Evolutionary conservation across 2,888 invertebrate species (phyloP), one percentile per base, ranked within the genome.

Genomic region (Hartigia nigra): DNA sequence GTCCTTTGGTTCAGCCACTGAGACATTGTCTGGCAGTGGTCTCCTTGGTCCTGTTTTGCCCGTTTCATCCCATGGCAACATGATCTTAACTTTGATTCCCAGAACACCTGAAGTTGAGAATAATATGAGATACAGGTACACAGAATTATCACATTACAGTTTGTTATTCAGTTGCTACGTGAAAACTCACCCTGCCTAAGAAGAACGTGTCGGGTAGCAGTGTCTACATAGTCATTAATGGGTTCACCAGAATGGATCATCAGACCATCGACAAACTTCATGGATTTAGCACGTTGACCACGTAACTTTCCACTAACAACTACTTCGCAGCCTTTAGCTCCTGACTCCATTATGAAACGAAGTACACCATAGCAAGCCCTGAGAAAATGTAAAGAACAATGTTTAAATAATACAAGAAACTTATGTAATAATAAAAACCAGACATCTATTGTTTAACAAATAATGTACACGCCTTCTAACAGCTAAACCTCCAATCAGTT

Each of bases 231-330:
- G 91, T 99, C 98, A 90, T 98, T 98, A 93, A 97, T 97, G 55
- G 99, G 99, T 92, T 99, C 98, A 91, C 99, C 99, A 86, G 98
- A 98, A 55, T 99, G 99, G 92, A 99, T 98, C 98, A 99, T 99
- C 83, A 99, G 95, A 82, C 99, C 99, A 90, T 99, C 99, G 69
- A 98, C 98, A 92, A 99, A 99, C 93, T 99, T 99, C 99, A 99
- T 99, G 80, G 98, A 97, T 94, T 99, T 99, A 86, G 99, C 99
- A 93, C 99, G 95, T 94, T 99, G 99, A 81, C 99, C 99, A 90
- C 99, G 94, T 86, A 99, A 95, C 93, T 99, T 99, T 85, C 99
- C 99, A 75, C 98, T 98, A 9, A 99, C 99, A 3, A 99, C 98
- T 4, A 99, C 98, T 92, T 98, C 98, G 89, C 98, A 98, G 83